These are phyloP conservation scores for Hemibagrus wyckioides DNA, from an alignment of 2,113 vertebrate genomes.

Conservation along the genomic window DNA sequence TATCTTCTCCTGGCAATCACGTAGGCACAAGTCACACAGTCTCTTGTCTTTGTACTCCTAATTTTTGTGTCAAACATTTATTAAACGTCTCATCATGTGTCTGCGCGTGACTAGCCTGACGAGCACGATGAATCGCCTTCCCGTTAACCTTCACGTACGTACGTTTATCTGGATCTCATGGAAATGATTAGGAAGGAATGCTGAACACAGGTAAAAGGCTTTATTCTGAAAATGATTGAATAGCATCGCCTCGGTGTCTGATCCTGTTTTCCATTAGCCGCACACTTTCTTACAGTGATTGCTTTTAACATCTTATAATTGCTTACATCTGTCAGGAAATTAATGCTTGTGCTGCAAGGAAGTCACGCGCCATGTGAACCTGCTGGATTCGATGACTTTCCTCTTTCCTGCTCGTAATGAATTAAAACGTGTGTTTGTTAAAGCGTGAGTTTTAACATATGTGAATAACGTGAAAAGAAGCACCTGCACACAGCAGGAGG, in stretches of 20 bases:
- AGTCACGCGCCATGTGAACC: background rate
- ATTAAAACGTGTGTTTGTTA: background rate
- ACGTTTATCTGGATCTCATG: background rate
- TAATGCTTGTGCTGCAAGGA: slow-evolving; percentile 15
- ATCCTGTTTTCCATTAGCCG: background rate
- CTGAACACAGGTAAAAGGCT: background rate
- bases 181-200: slow-evolving; percentile 4
- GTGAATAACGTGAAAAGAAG: background rate
- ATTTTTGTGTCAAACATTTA: background rate
- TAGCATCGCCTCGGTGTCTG: background rate
- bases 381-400: slow-evolving; percentile 10
- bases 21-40: no score
- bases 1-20: background rate
- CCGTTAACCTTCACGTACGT: slow-evolving; percentile 3
- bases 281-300: slow-evolving; percentile 34
- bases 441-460: background rate
- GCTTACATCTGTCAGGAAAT: slow-evolving; percentile 38
- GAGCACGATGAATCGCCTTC: background rate
- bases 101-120: background rate
- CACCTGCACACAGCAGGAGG: background rate
- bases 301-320: slow-evolving; percentile 42
- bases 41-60: background rate
- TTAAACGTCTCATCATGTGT: background rate
- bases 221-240: background rate
- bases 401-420: slow-evolving; percentile 21